These are phyloP conservation scores for Chlorops oryzae DNA, from an alignment of 1,140 invertebrate species.

Conservation along the genomic window DNA sequence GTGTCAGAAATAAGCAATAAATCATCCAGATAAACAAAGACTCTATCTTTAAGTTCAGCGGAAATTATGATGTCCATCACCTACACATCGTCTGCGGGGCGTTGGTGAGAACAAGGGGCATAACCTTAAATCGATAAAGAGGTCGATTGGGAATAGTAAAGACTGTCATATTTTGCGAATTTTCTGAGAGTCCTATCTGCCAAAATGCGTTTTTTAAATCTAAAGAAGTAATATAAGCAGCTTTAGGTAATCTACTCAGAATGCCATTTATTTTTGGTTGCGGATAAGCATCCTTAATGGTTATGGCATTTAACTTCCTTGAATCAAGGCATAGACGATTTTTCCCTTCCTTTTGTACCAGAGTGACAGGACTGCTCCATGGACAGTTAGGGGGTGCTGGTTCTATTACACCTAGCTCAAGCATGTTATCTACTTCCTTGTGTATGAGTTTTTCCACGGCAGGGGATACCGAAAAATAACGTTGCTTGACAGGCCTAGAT, in stretches of 20 bases:
- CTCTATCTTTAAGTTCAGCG: constrained; percentile 2
- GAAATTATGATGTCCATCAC: constrained; percentile 8
- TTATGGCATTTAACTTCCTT: constrained; percentile 9
- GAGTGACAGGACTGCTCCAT: constrained; percentile 13
- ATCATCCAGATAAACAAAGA: constrained; percentile 14
- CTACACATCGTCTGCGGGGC: constrained; percentile 4
- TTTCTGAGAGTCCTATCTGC: too few relatives aligned
- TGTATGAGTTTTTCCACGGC: constrained; percentile 16
- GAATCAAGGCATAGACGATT: constrained; percentile 10
- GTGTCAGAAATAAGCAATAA: constrained; percentile 3
- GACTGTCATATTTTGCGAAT: too few relatives aligned
- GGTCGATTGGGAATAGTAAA: constrained; percentile 3
- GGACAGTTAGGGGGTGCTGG: constrained; percentile 10
- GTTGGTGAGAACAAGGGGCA: constrained; percentile 9
- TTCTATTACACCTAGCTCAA: too few relatives aligned
- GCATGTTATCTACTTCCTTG: constrained; percentile 15
- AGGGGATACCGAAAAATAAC: constrained; percentile 14
- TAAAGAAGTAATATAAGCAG: constrained; percentile 8
- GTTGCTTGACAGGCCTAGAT: constrained; percentile 2
- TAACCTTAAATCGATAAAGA: constrained; percentile 8
- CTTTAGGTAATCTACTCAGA: constrained; percentile 12
- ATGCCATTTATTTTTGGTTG: constrained; percentile 9
- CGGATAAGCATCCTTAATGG: constrained; percentile 12
- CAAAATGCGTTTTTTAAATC: constrained; percentile 9
- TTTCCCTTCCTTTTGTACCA: constrained; percentile 10